phyloP scores from a whole-genome alignment of 2,113 vertebrate species.

The Capricornis sumatraensis region DNA sequence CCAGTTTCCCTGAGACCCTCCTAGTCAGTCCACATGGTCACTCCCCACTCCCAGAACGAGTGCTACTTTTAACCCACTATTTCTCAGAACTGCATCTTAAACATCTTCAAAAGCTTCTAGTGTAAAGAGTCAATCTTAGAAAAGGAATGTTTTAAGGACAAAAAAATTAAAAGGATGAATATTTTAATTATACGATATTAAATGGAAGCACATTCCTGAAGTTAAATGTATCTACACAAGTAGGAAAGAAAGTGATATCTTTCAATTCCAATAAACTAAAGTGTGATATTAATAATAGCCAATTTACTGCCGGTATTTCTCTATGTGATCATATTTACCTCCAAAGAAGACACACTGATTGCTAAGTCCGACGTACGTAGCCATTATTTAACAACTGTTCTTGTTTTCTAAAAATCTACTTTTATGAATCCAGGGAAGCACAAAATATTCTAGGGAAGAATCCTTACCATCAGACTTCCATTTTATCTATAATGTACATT shows the following conservation, averaged over 20 bases:
- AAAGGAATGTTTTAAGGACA: neutral
- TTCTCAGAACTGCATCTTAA: neutral
- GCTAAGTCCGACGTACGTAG: neutral
- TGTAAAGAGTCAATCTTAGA: neutral
- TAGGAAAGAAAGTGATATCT: neutral
- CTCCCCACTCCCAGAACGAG: neutral
- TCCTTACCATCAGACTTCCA: neutral
- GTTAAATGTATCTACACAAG: neutral
- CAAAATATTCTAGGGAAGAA: neutral
- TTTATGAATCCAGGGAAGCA: neutral
- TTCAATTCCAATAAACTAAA: neutral
- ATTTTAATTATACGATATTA: neutral
- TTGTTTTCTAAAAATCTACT: neutral
- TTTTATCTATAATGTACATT: neutral
- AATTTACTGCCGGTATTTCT: neutral
- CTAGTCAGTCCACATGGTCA: neutral
- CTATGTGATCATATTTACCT: neutral
- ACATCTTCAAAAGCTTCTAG: neutral
- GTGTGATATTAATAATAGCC: neutral
- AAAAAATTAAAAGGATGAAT: neutral
- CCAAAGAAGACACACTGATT: neutral
- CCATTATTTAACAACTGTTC: neutral
- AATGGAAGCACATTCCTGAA: neutral
- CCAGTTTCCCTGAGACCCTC: neutral
- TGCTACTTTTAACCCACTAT: neutral